Percentiles rank a stretch among this genome's conserved stretches.
Conservation (phyloP, 1,140 invertebrate genomes). For the Maniola jurtina region DNA sequence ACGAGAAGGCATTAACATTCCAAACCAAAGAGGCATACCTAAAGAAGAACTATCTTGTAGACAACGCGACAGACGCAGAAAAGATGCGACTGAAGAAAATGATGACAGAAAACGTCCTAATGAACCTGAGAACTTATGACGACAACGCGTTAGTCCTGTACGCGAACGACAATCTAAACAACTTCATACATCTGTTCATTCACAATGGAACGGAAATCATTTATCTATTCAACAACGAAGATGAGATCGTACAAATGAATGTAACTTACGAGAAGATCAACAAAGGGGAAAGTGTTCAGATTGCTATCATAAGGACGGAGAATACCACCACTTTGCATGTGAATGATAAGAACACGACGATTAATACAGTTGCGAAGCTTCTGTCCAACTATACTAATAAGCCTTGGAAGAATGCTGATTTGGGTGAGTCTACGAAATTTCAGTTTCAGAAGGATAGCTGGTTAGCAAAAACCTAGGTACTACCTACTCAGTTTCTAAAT, state of each 20-base stretch:
- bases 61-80: constrained; percentile 81
- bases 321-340: constrained; percentile 89
- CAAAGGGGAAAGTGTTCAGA: constrained; percentile 90
- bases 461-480: too few species aligned
- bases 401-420: constrained; percentile 91
- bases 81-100: constrained; percentile 85
- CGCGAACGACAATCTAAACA: constrained; percentile 95
- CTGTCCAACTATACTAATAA: constrained; percentile 88
- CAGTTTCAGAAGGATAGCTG: too few species aligned
- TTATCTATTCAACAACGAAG: constrained; percentile 90
- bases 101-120: constrained; percentile 87
- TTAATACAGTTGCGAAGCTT: constrained; percentile 84
- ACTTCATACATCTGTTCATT: constrained; percentile 95
- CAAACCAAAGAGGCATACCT: constrained; percentile 88
- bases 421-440: constrained; percentile 74
- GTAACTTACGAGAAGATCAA: constrained; percentile 87
- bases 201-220: constrained; percentile 86
- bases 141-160: constrained; percentile 90
- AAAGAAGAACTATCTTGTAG: constrained; percentile 86
- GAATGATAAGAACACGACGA: constrained; percentile 87
- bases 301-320: constrained; percentile 87
- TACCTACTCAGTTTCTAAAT: too few species aligned
- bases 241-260: constrained; percentile 89
- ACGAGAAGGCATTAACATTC: constrained; percentile 93
- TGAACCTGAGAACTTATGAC: constrained; percentile 94